Conservation (phyloP, 2,113 vertebrate genomes). For the Leucoraja erinaceus region DNA sequence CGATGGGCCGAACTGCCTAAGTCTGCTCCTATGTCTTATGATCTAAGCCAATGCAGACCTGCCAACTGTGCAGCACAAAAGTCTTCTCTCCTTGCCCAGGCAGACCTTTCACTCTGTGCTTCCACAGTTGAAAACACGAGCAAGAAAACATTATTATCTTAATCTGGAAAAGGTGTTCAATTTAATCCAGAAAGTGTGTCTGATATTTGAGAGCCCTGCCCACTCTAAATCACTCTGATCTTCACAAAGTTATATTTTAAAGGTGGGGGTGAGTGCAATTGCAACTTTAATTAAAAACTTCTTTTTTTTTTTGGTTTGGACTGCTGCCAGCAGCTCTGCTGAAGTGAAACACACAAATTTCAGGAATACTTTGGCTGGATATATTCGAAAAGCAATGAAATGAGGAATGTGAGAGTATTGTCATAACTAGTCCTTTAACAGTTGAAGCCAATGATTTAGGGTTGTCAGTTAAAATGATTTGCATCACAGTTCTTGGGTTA, state of each 20-base stretch:
- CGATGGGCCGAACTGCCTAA: no score
- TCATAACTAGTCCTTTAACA: background rate
- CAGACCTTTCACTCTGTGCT: background rate
- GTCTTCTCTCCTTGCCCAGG: background rate
- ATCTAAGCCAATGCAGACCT: background rate
- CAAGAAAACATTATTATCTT: background rate
- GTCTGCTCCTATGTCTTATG: no score
- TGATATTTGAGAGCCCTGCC: background rate
- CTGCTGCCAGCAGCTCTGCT: background rate
- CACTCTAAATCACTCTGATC: background rate
- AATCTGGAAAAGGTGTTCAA: background rate
- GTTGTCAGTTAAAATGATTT: slow-evolving; percentile 25
- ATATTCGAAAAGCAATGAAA: background rate
- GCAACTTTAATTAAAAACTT: slow-evolving; percentile 22
- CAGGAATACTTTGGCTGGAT: background rate
- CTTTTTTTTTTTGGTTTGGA: background rate
- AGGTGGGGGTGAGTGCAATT: background rate
- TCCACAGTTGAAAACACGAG: background rate
- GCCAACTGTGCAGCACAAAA: background rate
- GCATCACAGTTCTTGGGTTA: background rate
- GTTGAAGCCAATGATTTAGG: background rate
- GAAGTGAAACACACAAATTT: background rate
- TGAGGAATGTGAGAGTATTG: slow-evolving; percentile 11
- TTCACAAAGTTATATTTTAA: background rate
- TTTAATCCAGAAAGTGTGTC: background rate